A percentile compares a stretch with the other conserved stretches of the same genome.
Evolutionary conservation across 2,888 invertebrate species (phyloP).

Genomic region (Lampropteryx suffumata): DNA sequence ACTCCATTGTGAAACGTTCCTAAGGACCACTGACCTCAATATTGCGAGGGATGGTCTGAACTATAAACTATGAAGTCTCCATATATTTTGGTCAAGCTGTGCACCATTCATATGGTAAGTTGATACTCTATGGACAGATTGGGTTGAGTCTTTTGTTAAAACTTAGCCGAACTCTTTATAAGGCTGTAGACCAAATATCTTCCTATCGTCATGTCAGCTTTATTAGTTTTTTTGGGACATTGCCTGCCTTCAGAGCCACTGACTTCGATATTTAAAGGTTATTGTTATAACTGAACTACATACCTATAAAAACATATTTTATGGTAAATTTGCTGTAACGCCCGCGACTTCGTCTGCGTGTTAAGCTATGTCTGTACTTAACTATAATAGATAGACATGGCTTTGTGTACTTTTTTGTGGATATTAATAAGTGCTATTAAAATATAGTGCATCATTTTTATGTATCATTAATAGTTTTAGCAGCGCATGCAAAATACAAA

Average conservation of each 20-base stretch:
- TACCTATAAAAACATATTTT: too few species aligned
- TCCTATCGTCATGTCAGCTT: neutral
- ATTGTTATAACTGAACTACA: too few species aligned
- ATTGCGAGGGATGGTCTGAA: constrained; percentile 7
- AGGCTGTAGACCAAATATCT: neutral
- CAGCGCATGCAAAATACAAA: too few species aligned
- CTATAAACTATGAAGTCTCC: constrained; percentile 19
- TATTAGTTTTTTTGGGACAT: neutral
- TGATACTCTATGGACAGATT: constrained; percentile 17
- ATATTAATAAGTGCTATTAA: too few species aligned
- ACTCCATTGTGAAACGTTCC: constrained; percentile 9
- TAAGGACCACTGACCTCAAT: constrained; percentile 14
- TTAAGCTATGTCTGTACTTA: too few species aligned
- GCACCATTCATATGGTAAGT: constrained; percentile 28
- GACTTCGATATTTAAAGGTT: too few species aligned
- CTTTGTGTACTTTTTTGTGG: too few species aligned
- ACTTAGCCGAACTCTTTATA: neutral
- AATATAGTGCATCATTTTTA: too few species aligned
- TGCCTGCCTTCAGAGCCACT: neutral
- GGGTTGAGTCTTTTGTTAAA: neutral
- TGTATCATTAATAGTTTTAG: too few species aligned
- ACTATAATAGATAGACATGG: too few species aligned
- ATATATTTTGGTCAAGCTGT: constrained; percentile 28
- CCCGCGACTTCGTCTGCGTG: too few species aligned
- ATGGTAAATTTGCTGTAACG: too few species aligned